Conservation (phyloP, 2,888 invertebrate species). For the Tryphoninae sp. region DNA sequence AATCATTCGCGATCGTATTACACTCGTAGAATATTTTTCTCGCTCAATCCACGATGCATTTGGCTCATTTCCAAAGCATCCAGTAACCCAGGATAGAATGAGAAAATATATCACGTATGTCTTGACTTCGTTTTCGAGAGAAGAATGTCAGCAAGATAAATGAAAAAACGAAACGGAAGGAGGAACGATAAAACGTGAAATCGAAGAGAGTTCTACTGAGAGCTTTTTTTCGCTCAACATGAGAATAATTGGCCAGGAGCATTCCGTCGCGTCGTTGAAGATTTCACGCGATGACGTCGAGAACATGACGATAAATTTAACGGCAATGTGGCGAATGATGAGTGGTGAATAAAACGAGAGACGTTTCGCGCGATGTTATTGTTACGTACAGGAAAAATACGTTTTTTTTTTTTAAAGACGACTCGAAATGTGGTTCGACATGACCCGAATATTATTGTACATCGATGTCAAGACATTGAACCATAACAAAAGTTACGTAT, state of each 20-base stretch:
- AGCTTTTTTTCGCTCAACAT: constrained; percentile 33
- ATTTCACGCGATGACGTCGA: constrained; percentile 2
- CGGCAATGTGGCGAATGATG: constrained; percentile 15
- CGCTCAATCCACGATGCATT: neutral
- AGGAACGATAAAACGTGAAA: constrained; percentile 13
- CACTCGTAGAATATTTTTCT: constrained; percentile 37
- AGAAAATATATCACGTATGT: constrained; percentile 24
- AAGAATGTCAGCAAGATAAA: constrained; percentile 9
- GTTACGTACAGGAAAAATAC: neutral
- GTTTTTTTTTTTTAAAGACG: constrained; percentile 26
- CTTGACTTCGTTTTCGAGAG: constrained; percentile 21
- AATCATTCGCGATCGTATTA: constrained; percentile 21
- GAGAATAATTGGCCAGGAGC: constrained; percentile 35
- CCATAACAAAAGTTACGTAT: constrained; percentile 23
- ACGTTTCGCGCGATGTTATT: neutral
- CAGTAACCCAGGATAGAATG: constrained; percentile 20
- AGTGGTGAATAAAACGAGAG: neutral
- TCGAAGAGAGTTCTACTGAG: neutral
- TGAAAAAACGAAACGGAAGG: neutral
- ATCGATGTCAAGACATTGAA: neutral
- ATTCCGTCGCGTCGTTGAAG: neutral
- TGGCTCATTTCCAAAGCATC: constrained; percentile 52
- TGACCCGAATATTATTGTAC: neutral
- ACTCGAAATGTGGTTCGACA: neutral
- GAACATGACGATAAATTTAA: constrained; percentile 32